A percentile compares a stretch with the other conserved stretches of the same genome.
Conservation (phyloP, 2,888 invertebrate genomes). For the Hybos culiciformis region DNA sequence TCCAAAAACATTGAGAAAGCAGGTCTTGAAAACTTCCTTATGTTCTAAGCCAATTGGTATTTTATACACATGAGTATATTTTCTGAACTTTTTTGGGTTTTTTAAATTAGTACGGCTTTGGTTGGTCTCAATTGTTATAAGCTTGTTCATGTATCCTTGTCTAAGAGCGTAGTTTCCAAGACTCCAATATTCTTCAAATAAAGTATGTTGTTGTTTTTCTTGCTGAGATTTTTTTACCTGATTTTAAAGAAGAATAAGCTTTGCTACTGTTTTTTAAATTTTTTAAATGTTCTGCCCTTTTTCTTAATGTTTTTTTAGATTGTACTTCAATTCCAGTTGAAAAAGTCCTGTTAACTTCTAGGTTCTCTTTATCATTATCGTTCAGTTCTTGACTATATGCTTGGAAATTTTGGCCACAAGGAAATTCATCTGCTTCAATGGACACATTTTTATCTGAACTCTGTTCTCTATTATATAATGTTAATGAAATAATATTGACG, state of each 20-base stretch:
- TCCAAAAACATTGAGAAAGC: not conserved
- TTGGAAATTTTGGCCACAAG: no score
- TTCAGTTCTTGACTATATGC: not conserved
- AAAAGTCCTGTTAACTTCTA: not conserved
- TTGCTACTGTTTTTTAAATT: not conserved
- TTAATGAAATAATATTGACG: no score
- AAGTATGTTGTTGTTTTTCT: no score
- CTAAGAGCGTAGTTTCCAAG: not conserved
- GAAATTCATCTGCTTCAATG: no score
- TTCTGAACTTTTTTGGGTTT: not conserved
- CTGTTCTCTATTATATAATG: no score
- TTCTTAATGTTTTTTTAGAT: not conserved
- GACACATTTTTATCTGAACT: no score
- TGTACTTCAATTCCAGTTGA: no score
- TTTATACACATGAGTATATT: not conserved
- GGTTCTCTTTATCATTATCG: not conserved
- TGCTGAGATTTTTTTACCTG: not conserved
- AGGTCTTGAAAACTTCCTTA: not conserved
- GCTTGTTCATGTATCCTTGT: not conserved
- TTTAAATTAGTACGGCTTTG: not conserved
- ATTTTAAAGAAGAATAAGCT: not conserved
- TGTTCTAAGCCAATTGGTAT: not conserved
- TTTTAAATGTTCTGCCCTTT: not conserved
- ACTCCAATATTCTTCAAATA: conserved; percentile 1
- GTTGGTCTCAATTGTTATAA: not conserved